Percentiles rank a stretch among this genome's conserved stretches.
These are phyloP conservation scores for Panorpa germanica DNA, from an alignment of 2,888 invertebrate genomes.

Conservation along the genomic window DNA sequence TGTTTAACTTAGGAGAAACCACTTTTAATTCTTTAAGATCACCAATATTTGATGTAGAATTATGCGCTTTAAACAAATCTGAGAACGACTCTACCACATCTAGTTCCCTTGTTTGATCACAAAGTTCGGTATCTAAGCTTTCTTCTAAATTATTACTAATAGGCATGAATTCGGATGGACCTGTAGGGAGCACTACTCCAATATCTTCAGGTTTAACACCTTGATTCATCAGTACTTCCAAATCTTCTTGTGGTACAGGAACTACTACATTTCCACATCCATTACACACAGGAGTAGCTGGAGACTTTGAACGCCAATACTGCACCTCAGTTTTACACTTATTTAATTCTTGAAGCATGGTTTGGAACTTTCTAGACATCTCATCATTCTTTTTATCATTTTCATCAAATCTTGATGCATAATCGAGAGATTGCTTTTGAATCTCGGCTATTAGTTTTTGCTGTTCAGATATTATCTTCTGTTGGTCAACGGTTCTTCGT, in stretches of 20 bases:
- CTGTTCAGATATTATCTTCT: conserved; percentile 64
- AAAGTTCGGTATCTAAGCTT: too few relatives aligned
- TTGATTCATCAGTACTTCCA: conserved; percentile 38
- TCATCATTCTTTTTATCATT: conserved; percentile 84
- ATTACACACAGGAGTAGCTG: conserved; percentile 54
- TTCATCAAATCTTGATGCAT: conserved; percentile 70
- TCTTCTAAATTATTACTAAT: too few relatives aligned
- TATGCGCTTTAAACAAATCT: too few relatives aligned
- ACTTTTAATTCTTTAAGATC: too few relatives aligned
- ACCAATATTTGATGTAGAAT: too few relatives aligned
- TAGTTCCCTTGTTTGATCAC: too few relatives aligned
- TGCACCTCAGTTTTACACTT: conserved; percentile 84
- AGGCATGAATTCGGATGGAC: too few relatives aligned
- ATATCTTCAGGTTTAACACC: conserved; percentile 34
- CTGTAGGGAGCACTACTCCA: conserved; percentile 17
- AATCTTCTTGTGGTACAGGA: conserved; percentile 33
- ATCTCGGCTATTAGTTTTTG: conserved; percentile 53
- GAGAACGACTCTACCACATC: too few relatives aligned
- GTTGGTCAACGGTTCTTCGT: conserved; percentile 66
- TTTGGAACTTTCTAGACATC: conserved; percentile 74
- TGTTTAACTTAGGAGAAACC: too few relatives aligned
- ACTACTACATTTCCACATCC: conserved; percentile 51
- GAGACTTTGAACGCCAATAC: conserved; percentile 79
- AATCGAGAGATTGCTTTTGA: conserved; percentile 57
- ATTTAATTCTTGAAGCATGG: conserved; percentile 70